These are phyloP conservation scores for Acrocera orbiculus DNA, from an alignment of 2,888 invertebrate genomes.

Conservation along the genomic window DNA sequence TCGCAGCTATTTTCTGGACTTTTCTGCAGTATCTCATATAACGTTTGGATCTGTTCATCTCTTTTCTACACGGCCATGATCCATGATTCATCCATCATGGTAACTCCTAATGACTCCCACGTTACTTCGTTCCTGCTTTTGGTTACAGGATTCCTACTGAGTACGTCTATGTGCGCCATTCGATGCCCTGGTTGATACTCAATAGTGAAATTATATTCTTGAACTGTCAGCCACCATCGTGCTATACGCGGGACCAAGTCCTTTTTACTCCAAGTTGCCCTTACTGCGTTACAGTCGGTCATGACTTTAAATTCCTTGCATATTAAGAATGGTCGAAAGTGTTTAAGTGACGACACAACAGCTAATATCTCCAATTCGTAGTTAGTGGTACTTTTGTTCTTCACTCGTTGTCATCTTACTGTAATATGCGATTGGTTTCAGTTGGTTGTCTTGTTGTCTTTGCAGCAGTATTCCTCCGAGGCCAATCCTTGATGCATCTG, in stretches of 20 bases:
- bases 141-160: conserved; percentile 15
- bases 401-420: conserved; percentile 14
- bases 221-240: conserved; percentile 18
- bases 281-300: conserved; percentile 16
- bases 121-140: conserved; percentile 18
- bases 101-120: conserved; percentile 10
- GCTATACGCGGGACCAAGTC: conserved; percentile 16
- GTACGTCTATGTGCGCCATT: conserved; percentile 19
- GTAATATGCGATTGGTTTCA: conserved; percentile 15
- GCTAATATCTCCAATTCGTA: conserved; percentile 20
- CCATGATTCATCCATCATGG: neutral
- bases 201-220: conserved; percentile 18
- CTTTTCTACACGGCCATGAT: neutral
- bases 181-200: conserved; percentile 16
- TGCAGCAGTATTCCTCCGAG: conserved; percentile 15
- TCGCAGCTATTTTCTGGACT: neutral
- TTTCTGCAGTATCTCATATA: too few species aligned
- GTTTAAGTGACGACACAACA: conserved; percentile 10
- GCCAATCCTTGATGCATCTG: conserved; percentile 14
- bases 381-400: conserved; percentile 18
- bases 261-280: conserved; percentile 9
- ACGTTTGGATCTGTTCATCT: neutral
- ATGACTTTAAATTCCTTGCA: neutral
- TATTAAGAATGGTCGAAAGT: neutral
- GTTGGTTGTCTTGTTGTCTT: conserved; percentile 7